A percentile compares a stretch with the other conserved stretches of the same genome.
Evolutionary conservation across 2,113 vertebrate genomes (phyloP).

Genomic region (Lanius collurio): DNA sequence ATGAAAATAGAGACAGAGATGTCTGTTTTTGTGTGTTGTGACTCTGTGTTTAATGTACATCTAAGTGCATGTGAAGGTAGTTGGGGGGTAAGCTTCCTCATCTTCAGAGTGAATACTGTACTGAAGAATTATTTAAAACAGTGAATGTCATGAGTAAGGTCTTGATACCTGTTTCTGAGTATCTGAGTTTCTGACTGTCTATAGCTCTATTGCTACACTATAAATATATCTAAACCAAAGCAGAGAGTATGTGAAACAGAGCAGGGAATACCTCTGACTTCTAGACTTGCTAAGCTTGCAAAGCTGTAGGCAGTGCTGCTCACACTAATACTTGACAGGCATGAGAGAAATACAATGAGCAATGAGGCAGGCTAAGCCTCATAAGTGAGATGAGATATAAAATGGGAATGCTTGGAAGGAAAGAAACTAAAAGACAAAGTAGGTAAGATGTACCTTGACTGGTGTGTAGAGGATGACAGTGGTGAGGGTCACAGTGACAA

Average conservation of each 20-base stretch:
- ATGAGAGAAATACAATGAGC: neutral
- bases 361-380: neutral
- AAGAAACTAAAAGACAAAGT: neutral
- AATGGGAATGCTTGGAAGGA: neutral
- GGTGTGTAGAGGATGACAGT: neutral
- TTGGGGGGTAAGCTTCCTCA: neutral
- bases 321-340: neutral
- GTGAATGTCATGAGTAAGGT: neutral
- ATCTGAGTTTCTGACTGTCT: neutral
- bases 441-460: neutral
- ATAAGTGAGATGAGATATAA: neutral
- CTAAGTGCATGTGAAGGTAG: neutral
- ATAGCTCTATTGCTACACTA: neutral
- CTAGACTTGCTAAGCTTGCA: neutral
- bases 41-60: neutral
- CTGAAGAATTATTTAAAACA: neutral
- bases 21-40: neutral
- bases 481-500: neutral
- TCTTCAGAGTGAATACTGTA: neutral
- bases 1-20: conserved; percentile 41
- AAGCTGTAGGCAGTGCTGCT: neutral
- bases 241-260: neutral
- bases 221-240: neutral
- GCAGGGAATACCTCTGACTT: conserved; percentile 2
- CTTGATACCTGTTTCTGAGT: neutral